phyloP scores from a whole-genome alignment of 2,888 invertebrate genomes.

The Cantharis rustica region DNA sequence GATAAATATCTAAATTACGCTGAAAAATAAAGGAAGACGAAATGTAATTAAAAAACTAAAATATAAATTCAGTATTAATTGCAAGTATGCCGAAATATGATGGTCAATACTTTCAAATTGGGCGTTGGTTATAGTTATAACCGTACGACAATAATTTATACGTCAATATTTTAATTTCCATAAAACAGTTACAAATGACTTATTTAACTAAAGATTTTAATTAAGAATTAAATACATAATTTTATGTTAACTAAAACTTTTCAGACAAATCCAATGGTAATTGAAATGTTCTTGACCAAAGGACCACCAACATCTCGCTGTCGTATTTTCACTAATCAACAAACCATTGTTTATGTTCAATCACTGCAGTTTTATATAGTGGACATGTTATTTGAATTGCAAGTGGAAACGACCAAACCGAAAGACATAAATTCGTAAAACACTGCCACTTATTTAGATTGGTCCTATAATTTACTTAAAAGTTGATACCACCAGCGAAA shows the following conservation, averaged over 20 bases:
- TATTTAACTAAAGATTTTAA: neutral
- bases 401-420: constrained; percentile 40
- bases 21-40: constrained; percentile 12
- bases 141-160: neutral
- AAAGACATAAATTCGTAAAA: constrained; percentile 51
- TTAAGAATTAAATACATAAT: neutral
- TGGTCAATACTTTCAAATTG: neutral
- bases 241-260: neutral
- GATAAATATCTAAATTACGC: constrained; percentile 21
- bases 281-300: constrained; percentile 51
- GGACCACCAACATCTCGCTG: constrained; percentile 51
- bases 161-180: neutral
- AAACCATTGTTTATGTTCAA: constrained; percentile 54
- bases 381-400: constrained; percentile 54
- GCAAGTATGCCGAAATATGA: neutral
- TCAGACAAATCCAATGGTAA: constrained; percentile 31
- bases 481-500: constrained; percentile 36
- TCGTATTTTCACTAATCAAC: constrained; percentile 55
- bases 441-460: constrained; percentile 52
- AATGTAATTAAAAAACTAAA: neutral
- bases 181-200: constrained; percentile 4
- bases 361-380: constrained; percentile 47
- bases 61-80: neutral
- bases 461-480: constrained; percentile 48
- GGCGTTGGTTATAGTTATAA: neutral